These are phyloP conservation scores for Bathynomus jamesi DNA, from an alignment of 1,140 invertebrate genomes.

Conservation along the genomic window DNA sequence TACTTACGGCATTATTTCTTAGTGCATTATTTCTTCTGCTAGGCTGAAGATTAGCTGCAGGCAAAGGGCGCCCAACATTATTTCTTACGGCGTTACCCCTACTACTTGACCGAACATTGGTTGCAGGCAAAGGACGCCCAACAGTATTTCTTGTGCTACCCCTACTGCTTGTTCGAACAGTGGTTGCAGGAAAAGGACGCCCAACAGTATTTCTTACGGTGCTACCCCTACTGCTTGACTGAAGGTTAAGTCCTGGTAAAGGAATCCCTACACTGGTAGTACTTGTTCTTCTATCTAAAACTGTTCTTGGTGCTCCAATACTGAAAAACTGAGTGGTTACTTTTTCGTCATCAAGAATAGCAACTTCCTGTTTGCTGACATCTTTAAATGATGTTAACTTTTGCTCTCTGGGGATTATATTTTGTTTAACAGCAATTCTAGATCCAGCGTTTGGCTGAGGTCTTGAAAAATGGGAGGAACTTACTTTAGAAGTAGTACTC, in stretches of 20 bases:
- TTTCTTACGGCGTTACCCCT: not conserved
- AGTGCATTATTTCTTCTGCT: not conserved
- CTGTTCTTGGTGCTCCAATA: not conserved
- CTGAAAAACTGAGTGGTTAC: not conserved
- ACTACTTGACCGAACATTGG: not conserved
- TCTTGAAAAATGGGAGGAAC: too few relatives aligned
- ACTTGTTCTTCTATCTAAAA: not conserved
- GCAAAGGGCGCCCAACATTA: not conserved
- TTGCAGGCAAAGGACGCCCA: not conserved
- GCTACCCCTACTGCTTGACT: not conserved
- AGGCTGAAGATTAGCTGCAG: not conserved
- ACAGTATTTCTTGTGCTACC: not conserved
- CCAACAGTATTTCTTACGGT: too few relatives aligned
- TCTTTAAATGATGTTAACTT: too few relatives aligned
- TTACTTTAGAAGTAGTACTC: too few relatives aligned
- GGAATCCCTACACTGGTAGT: not conserved
- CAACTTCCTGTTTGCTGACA: too few relatives aligned
- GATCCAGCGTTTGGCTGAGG: too few relatives aligned
- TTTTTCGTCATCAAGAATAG: not conserved
- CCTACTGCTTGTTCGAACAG: too few relatives aligned
- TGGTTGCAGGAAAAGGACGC: too few relatives aligned
- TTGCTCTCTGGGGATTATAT: too few relatives aligned
- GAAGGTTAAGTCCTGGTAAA: not conserved
- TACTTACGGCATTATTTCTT: not conserved
- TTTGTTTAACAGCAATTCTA: too few relatives aligned